Evolutionary conservation across 2,113 vertebrate genomes (phyloP).

Genomic region (Pseudorasbora parva): DNA sequence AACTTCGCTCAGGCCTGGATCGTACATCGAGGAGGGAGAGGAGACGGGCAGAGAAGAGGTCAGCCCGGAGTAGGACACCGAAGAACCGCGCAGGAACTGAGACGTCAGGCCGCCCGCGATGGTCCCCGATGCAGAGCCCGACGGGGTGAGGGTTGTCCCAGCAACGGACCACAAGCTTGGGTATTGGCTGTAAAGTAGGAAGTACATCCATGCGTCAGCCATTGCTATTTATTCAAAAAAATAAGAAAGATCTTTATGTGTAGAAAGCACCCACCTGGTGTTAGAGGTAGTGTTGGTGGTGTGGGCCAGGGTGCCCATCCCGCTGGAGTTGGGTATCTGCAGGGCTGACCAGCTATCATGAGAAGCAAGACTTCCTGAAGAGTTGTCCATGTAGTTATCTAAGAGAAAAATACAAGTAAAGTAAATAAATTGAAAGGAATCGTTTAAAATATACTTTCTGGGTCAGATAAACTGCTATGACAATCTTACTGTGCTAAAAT

Average conservation of each 20-base stretch:
- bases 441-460: background rate
- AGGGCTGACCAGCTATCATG: conserved; percentile 81
- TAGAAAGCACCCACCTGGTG: conserved; percentile 65
- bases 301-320: conserved; percentile 76
- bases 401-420: conserved; percentile 32
- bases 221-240: too few relatives aligned
- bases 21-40: conserved; percentile 79
- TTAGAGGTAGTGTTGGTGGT: conserved; percentile 77
- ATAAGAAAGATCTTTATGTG: background rate
- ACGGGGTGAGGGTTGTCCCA: conserved; percentile 74
- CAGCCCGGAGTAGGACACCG: conserved; percentile 75
- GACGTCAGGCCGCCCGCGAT: conserved; percentile 74
- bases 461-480: too few relatives aligned
- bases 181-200: conserved; percentile 72
- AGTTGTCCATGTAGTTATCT: conserved; percentile 82
- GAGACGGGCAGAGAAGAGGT: conserved; percentile 78
- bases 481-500: too few relatives aligned
- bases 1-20: conserved; percentile 74
- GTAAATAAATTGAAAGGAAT: background rate
- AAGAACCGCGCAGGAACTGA: conserved; percentile 79
- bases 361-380: conserved; percentile 67
- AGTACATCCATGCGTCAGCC: background rate
- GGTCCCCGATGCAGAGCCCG: conserved; percentile 74
- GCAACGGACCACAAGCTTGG: conserved; percentile 81
- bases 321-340: conserved; percentile 78